Conservation (phyloP, 2,797 vertebrate species). For the Eurystomus glaucurus region DNA sequence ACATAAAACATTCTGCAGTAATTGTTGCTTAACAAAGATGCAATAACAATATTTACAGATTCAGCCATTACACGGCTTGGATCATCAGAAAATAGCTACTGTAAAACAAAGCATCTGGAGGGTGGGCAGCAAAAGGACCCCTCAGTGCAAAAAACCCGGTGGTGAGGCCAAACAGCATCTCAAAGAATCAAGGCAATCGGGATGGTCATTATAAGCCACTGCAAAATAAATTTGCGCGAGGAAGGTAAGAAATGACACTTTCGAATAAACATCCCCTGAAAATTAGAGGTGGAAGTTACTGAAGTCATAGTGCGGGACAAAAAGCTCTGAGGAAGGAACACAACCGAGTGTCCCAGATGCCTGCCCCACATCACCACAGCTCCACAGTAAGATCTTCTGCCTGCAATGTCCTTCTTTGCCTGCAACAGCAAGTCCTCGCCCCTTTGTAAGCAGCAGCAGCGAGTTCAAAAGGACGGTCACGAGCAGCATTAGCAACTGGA, state of each 20-base stretch:
- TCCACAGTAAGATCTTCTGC: background rate
- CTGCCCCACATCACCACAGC: background rate
- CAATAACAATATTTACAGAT: slow-evolving; percentile 43
- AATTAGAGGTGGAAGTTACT: background rate
- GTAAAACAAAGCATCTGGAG: slow-evolving; percentile 39
- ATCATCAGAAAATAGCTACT: background rate
- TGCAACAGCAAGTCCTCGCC: background rate
- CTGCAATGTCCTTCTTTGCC: background rate
- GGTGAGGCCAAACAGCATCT: background rate
- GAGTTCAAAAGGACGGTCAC: background rate
- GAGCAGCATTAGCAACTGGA: background rate
- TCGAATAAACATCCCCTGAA: slow-evolving; percentile 36
- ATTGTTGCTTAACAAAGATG: background rate
- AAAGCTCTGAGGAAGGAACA: background rate
- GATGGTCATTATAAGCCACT: background rate
- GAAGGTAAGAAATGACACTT: background rate
- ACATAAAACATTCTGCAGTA: background rate
- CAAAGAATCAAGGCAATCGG: background rate
- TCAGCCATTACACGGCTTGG: background rate
- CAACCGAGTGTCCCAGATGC: background rate
- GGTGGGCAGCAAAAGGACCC: background rate
- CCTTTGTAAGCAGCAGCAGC: accelerated
- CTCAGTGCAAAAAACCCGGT: background rate
- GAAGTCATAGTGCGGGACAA: background rate
- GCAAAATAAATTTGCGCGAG: background rate